phyloP scores from a whole-genome alignment of 1,140 invertebrate species.

The Macrobrachium rosenbergii region DNA sequence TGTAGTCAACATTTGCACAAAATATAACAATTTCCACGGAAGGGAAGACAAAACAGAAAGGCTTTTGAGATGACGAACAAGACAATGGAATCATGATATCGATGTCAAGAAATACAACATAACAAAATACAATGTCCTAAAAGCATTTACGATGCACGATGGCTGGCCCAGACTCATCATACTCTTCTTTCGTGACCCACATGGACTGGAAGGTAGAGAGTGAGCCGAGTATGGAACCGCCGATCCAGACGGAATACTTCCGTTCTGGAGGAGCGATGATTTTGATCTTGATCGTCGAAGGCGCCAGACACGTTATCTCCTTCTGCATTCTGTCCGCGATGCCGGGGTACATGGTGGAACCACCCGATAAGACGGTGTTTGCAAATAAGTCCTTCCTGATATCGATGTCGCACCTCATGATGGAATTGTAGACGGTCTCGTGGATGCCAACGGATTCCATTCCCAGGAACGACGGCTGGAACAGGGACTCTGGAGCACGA shows the following conservation, averaged over 20 bases:
- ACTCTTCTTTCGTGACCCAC: conserved; percentile 17
- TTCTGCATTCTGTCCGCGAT: conserved; percentile 3
- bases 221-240: not conserved
- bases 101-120: not conserved
- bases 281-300: conserved; percentile 4
- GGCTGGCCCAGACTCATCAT: not conserved
- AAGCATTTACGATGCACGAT: conserved; percentile 11
- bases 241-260: conserved; percentile 15
- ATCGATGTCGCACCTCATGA: conserved; percentile 1
- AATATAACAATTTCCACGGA: too few relatives aligned
- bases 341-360: not conserved
- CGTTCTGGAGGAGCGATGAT: conserved; percentile 14
- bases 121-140: not conserved
- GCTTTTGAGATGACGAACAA: not conserved
- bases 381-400: conserved; percentile 7
- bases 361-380: not conserved
- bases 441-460: conserved; percentile 10
- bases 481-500: conserved; percentile 69
- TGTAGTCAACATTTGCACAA: too few relatives aligned
- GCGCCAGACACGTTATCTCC: conserved; percentile 1
- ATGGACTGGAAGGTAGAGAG: conserved; percentile 20
- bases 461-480: conserved; percentile 1
- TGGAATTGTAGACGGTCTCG: conserved; percentile 7
- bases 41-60: too few relatives aligned
- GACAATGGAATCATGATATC: not conserved